Base-by-base conservation (phyloP, 2,888 invertebrate genomes). In the Automeris io region DNA sequence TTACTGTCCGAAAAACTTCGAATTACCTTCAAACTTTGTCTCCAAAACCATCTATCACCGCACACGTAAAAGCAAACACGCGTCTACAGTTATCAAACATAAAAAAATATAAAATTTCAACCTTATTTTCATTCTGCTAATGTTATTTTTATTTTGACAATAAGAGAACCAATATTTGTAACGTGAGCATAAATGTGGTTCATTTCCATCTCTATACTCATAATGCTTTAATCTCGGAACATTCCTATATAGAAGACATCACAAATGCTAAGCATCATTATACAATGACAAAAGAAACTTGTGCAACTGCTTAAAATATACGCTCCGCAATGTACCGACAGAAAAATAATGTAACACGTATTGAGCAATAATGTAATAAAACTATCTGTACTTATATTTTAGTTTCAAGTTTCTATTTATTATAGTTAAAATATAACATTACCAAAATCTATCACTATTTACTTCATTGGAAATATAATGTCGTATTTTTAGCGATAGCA, bases 201-300 rank as follows among this genome's bases (percentile, higher is more conserved):
- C 42, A 35, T 43, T 37, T 40, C 40, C 16, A 29, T 29, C 29
- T 29, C 4, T 29, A 42, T 41, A 40, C 33, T 41, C 46, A 47
- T 45, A 47, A 57, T 60, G 62, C 66, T 58, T n/a, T 80, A 78
- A 80, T 79, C 73, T 72, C 54, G 57, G 66, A 56, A 66, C 78
- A 78, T 81, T 79, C 78, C 78, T 55, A 64, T 62, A 68, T 57
- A 80, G 77, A 81, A 80, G 82, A 79, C 80, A 80, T 77, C 73
- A 66, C 61, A 68, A 70, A 63, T 70, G 62, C 57, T 65, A 71
- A 70, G 59, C 74, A 74, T 81, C 81, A 78, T 82, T 82, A 81
- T 76, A 80, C 77, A 77, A 79, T 78, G 80, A 83, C 85, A 83
- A 81, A 83, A 82, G 80, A 78, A 78, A 69, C 76, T 85, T 81